phyloP scores from a whole-genome alignment of 2,113 vertebrate species.

The Neotragus moschatus region DNA sequence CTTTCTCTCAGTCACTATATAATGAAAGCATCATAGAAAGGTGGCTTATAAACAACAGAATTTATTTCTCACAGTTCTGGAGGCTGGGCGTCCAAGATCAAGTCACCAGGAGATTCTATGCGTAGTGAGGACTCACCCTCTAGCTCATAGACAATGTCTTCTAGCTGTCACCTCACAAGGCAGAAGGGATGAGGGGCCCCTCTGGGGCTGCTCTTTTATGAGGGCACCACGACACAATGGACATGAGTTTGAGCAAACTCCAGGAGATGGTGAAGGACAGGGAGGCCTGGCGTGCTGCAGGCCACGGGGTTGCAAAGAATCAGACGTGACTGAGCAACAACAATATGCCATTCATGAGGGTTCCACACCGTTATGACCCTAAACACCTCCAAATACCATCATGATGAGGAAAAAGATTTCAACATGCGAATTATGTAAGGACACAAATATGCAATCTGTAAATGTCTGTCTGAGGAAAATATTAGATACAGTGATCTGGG shows the following conservation, averaged over 20 bases:
- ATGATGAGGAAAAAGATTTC: background rate
- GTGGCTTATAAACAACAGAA: background rate
- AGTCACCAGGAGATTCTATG: background rate
- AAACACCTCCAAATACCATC: background rate
- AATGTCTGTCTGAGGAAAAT: background rate
- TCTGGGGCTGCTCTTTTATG: background rate
- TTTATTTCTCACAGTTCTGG: background rate
- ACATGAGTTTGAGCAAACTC: background rate
- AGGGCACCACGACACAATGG: background rate
- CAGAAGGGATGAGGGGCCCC: too few species aligned
- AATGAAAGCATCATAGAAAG: background rate
- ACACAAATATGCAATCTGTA: background rate
- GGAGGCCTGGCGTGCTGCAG: background rate
- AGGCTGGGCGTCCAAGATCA: background rate
- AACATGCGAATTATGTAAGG: background rate
- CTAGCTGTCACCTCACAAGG: background rate
- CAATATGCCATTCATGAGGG: background rate
- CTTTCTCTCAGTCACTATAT: background rate
- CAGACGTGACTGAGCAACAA: background rate
- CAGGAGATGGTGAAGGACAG: background rate
- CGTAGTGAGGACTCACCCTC: background rate
- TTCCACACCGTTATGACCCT: background rate
- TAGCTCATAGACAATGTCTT: background rate
- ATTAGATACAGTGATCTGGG: background rate
- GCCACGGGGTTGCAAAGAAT: background rate